phyloP scores from a whole-genome alignment of 2,113 vertebrate species.

The Rallus limicola region DNA sequence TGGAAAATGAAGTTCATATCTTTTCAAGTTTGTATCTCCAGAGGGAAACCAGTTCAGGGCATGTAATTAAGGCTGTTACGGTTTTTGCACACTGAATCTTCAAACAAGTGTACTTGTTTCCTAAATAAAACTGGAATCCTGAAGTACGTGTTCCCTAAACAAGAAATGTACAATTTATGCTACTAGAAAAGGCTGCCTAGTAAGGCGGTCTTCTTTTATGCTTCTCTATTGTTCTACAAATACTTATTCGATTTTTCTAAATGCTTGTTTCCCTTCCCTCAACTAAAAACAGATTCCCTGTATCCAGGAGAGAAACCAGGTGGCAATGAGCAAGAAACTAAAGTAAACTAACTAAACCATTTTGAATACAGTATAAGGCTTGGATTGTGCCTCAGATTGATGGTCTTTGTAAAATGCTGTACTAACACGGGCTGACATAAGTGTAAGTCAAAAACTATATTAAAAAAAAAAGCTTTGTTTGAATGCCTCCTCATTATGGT shows the following conservation, averaged over 20 bases:
- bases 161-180: background rate
- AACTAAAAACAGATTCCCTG: background rate
- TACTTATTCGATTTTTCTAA: background rate
- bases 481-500: background rate
- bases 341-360: background rate
- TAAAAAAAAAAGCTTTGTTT: background rate
- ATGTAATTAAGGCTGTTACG: accelerated
- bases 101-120: background rate
- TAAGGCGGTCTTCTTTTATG: background rate
- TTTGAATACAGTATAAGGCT: background rate
- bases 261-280: background rate
- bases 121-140: background rate
- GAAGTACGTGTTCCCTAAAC: background rate
- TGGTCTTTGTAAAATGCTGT: background rate
- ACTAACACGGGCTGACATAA: background rate
- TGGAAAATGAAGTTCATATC: background rate
- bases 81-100: background rate
- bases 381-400: background rate
- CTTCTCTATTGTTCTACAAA: background rate
- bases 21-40: background rate
- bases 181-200: background rate
- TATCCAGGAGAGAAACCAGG: background rate
- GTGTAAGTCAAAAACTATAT: background rate
- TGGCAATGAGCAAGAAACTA: background rate
- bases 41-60: background rate